Percentiles rank a stretch among this genome's conserved stretches.
phyloP scores from a whole-genome alignment of 2,888 invertebrate genomes.

The Actias luna region DNA sequence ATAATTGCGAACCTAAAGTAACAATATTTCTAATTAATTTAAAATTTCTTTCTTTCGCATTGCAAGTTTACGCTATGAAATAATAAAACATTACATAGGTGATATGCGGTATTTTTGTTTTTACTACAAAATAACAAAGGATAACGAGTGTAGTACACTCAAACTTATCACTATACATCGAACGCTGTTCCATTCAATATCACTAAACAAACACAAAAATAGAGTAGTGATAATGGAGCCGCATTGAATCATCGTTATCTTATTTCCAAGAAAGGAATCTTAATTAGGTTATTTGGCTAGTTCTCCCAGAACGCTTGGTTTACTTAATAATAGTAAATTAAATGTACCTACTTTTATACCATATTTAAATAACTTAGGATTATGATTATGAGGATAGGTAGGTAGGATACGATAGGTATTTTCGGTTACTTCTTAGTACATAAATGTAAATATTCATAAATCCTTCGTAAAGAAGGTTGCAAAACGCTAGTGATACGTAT shows the following conservation, averaged over 20 bases:
- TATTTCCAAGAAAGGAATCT: slow-evolving; percentile 48
- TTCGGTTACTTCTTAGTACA: too few species aligned
- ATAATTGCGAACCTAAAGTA: too few species aligned
- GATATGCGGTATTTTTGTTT: background rate
- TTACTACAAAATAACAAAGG: slow-evolving; percentile 21
- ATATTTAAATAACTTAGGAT: background rate
- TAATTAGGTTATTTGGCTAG: slow-evolving; percentile 26
- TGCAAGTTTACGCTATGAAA: too few species aligned
- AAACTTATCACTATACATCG: slow-evolving; percentile 35
- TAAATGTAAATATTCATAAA: too few species aligned
- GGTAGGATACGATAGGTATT: too few species aligned
- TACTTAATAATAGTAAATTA: background rate
- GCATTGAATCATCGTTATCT: slow-evolving; percentile 46
- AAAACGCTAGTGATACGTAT: too few species aligned
- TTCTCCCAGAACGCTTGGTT: background rate
- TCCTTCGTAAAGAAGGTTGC: too few species aligned
- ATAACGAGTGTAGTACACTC: slow-evolving; percentile 29
- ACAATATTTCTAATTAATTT: too few species aligned
- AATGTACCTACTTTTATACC: too few species aligned
- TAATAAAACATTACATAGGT: too few species aligned
- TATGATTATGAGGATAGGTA: too few species aligned
- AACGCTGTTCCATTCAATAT: slow-evolving; percentile 37
- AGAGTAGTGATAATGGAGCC: slow-evolving; percentile 37
- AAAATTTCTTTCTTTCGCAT: too few species aligned
- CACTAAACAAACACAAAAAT: slow-evolving; percentile 42